A percentile compares a stretch with the other conserved stretches of the same genome.
Conservation (phyloP, 2,113 vertebrate species). For the Xenopus borealis region DNA sequence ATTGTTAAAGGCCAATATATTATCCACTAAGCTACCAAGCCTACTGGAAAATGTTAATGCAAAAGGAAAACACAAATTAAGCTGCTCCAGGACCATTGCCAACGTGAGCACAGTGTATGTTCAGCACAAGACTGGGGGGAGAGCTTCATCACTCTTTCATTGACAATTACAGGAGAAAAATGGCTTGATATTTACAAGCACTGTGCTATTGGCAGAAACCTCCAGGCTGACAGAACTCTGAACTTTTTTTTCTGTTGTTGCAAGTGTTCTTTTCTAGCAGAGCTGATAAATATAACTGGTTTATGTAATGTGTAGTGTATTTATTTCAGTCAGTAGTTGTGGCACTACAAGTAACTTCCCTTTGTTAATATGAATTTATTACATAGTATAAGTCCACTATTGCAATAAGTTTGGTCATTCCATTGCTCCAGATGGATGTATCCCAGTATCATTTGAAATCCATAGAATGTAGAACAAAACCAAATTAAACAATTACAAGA, state of each 20-base stretch:
- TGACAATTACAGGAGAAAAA: conserved; percentile 35
- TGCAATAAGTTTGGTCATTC: no score
- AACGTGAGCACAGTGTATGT: conserved; percentile 28
- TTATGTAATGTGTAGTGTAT: no score
- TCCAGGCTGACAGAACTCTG: not conserved
- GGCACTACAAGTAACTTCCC: no score
- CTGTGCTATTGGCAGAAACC: not conserved
- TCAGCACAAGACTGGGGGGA: conserved; percentile 10
- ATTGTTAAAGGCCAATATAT: conserved; percentile 48
- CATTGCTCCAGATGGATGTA: no score
- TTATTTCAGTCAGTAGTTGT: no score
- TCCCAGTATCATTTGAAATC: no score
- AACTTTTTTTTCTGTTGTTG: not conserved
- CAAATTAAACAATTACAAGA: no score
- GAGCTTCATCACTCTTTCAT: conserved; percentile 19
- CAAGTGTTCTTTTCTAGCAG: no score
- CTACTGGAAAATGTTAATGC: conserved; percentile 52
- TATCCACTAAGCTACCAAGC: conserved; percentile 50
- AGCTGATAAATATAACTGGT: no score
- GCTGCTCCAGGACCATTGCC: conserved; percentile 50
- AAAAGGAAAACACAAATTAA: conserved; percentile 53
- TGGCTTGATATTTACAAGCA: conserved; percentile 1
- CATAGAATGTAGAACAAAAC: no score
- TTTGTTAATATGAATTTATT: no score
- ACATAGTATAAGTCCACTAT: no score